Evolutionary conservation across 2,797 vertebrate species (phyloP).

Genomic region (Novumbra hubbsi): DNA sequence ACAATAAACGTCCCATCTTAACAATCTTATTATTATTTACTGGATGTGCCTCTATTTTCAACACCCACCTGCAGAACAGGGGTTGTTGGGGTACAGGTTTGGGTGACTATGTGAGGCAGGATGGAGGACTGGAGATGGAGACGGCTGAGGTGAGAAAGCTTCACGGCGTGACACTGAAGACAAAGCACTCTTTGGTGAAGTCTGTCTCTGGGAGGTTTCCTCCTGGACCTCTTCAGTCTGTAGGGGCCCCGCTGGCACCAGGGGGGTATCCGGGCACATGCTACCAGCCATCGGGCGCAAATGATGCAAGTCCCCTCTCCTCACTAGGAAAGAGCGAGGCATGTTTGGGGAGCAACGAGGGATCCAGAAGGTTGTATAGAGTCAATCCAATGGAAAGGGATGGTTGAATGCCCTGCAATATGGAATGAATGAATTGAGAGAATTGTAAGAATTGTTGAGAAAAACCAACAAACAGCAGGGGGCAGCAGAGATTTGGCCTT

Average conservation of each 20-base stretch:
- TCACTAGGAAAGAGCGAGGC: constrained; percentile 80
- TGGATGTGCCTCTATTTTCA: background rate
- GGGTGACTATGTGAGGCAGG: background rate
- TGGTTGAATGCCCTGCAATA: background rate
- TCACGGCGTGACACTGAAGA: background rate
- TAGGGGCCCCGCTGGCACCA: constrained; percentile 8
- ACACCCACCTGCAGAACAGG: constrained; percentile 32
- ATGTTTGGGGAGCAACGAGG: constrained; percentile 44
- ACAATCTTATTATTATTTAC: background rate
- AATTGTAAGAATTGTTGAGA: background rate
- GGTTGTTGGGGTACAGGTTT: constrained; percentile 12
- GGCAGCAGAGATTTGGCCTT: constrained; percentile 3
- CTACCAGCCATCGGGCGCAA: constrained; percentile 39
- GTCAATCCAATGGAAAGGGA: constrained; percentile 1
- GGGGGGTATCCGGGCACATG: constrained; percentile 27
- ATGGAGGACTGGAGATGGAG: background rate
- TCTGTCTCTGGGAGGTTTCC: constrained; percentile 30
- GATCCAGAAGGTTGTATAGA: background rate
- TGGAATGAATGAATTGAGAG: background rate
- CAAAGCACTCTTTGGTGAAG: constrained; percentile 17
- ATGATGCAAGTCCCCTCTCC: constrained; percentile 60
- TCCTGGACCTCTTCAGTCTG: constrained; percentile 25
- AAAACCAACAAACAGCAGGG: background rate
- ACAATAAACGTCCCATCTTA: no score
- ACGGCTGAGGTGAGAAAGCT: constrained; percentile 14